Percentiles rank a stretch among this genome's conserved stretches.
Conservation (phyloP, 2,113 vertebrate genomes). For the Apistogramma diplotaenia region DNA sequence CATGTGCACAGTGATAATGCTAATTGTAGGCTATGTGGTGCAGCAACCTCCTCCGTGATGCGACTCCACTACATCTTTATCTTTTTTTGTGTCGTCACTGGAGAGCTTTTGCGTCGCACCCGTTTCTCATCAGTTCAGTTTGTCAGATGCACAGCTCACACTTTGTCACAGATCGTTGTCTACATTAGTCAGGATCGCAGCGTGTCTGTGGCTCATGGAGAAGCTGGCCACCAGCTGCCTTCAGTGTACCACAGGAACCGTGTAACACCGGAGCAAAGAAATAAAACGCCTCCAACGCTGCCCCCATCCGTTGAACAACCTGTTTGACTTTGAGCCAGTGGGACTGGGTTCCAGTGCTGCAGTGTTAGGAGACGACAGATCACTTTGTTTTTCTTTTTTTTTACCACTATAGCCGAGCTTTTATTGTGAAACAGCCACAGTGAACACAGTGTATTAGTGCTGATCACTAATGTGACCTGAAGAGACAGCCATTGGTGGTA, state of each 20-base stretch:
- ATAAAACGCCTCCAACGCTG: not conserved
- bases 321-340: not conserved
- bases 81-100: not conserved
- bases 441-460: not conserved
- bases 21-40: no score
- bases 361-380: not conserved
- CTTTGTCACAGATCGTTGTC: not conserved
- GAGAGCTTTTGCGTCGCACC: not conserved
- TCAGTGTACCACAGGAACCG: not conserved
- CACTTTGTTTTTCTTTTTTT: not conserved
- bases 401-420: not conserved
- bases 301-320: not conserved
- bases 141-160: not conserved
- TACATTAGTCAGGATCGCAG: not conserved
- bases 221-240: not conserved
- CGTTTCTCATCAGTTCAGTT: not conserved
- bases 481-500: not conserved
- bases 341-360: not conserved
- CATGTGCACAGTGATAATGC: no score
- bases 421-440: conserved; percentile 1
- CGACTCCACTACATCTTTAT: no score
- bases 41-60: no score
- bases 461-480: not conserved
- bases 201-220: not conserved
- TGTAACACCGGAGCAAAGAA: not conserved